Percentiles rank a stretch among this genome's conserved stretches.
These are phyloP conservation scores for Cossypha dichroa DNA, from an alignment of 2,797 vertebrate species.

Conservation along the genomic window DNA sequence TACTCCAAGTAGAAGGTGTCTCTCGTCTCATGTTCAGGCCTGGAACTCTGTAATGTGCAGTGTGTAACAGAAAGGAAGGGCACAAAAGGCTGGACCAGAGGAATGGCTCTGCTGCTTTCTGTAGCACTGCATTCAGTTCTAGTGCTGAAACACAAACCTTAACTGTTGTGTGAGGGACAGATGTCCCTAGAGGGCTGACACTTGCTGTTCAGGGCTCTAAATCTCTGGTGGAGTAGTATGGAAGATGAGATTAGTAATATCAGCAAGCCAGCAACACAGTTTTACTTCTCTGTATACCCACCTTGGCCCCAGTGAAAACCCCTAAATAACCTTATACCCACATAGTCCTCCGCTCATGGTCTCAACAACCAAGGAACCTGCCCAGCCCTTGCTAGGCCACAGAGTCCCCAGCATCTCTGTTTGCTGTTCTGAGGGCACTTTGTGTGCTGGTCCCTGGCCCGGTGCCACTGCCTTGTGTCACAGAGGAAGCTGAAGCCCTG, in stretches of 20 bases:
- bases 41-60: neutral
- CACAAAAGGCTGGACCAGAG: neutral
- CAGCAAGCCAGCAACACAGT: neutral
- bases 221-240: neutral
- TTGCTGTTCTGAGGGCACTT: conserved; percentile 44
- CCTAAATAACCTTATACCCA: neutral
- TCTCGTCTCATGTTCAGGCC: neutral
- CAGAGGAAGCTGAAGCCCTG: conserved; percentile 29
- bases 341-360: neutral
- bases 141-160: neutral
- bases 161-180: neutral
- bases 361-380: neutral
- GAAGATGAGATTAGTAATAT: neutral
- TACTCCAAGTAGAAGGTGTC: neutral
- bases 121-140: neutral
- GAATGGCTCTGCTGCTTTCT: neutral
- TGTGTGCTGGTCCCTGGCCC: conserved; percentile 22
- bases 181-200: neutral
- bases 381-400: neutral
- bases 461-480: neutral
- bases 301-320: neutral
- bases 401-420: neutral
- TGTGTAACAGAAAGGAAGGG: neutral
- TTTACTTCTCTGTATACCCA: neutral
- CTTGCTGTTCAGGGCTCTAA: neutral